phyloP scores from a whole-genome alignment of 2,797 vertebrate species.

The Monodelphis domestica region DNA sequence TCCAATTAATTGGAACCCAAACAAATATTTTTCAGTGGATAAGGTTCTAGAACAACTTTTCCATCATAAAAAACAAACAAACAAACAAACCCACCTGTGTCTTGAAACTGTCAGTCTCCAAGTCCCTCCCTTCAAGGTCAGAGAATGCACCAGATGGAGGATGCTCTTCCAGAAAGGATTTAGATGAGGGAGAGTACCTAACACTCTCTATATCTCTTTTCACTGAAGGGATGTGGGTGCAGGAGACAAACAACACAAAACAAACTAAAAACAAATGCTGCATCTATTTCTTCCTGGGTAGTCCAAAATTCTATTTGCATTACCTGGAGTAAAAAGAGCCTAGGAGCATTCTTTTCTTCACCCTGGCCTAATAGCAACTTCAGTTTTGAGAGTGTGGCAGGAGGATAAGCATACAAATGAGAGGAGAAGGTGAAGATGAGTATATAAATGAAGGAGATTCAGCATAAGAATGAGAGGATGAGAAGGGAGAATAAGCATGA shows the following conservation, averaged over 20 bases:
- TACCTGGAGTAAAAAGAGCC: constrained; percentile 56
- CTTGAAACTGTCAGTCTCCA: constrained; percentile 42
- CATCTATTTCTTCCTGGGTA: constrained; percentile 52
- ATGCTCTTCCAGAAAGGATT: constrained; percentile 46
- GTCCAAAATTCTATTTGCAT: constrained; percentile 65
- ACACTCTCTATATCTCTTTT: constrained; percentile 40
- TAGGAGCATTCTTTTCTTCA: constrained; percentile 55
- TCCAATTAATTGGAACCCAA: constrained; percentile 53
- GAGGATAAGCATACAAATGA: not conserved
- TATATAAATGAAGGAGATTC: too few species aligned
- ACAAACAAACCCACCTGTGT: not conserved
- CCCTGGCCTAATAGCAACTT: constrained; percentile 47
- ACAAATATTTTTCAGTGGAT: constrained; percentile 55
- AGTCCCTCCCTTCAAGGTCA: constrained; percentile 50
- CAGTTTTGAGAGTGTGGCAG: constrained; percentile 34
- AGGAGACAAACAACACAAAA: not conserved
- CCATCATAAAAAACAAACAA: not conserved
- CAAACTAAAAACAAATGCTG: not conserved
- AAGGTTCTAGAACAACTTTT: not conserved
- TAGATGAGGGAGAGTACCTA: not conserved
- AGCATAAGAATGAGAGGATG: too few species aligned
- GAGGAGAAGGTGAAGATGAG: not conserved
- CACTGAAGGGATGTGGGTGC: not conserved
- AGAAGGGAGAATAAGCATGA: not conserved
- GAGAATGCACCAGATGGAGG: constrained; percentile 55